Conservation (phyloP, 2,888 invertebrate genomes). For the Cephonodes hylas region DNA sequence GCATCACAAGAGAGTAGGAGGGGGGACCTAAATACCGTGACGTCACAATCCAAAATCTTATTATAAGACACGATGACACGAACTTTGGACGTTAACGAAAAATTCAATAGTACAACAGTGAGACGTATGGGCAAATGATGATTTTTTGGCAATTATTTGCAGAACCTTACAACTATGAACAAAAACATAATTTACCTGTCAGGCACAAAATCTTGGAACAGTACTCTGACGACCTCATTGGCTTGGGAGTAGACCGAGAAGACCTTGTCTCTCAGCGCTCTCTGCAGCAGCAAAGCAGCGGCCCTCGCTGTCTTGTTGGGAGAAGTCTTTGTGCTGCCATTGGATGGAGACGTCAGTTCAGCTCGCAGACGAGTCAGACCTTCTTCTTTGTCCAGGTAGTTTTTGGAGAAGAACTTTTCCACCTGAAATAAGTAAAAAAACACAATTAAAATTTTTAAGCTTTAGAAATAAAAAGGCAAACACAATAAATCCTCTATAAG, state of each 20-base stretch:
- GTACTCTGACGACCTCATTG: constrained; percentile 88
- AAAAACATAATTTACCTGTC: constrained; percentile 78
- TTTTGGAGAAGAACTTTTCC: constrained; percentile 94
- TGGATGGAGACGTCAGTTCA: constrained; percentile 65
- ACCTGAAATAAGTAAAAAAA: too few relatives aligned
- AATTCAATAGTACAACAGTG: too few relatives aligned
- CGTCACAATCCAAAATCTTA: too few relatives aligned
- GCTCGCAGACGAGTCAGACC: constrained; percentile 85
- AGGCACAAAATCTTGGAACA: constrained; percentile 92
- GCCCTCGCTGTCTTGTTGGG: constrained; percentile 92
- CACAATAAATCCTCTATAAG: not conserved
- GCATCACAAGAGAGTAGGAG: too few relatives aligned
- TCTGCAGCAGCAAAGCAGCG: constrained; percentile 88
- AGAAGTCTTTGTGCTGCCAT: constrained; percentile 69
- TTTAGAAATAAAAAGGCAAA: not conserved
- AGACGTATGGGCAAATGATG: too few relatives aligned
- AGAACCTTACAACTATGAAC: not conserved
- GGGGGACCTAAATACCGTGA: too few relatives aligned
- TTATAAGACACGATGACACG: too few relatives aligned
- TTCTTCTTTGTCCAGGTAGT: constrained; percentile 94
- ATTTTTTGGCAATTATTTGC: too few relatives aligned
- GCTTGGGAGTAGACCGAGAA: constrained; percentile 93
- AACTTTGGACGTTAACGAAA: too few relatives aligned
- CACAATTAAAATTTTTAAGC: too few relatives aligned
- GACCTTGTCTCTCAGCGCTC: constrained; percentile 92